Evolutionary conservation across 2,888 invertebrate genomes (phyloP), one percentile per base, ranked within the genome.

Genomic region (Drosophila recens): DNA sequence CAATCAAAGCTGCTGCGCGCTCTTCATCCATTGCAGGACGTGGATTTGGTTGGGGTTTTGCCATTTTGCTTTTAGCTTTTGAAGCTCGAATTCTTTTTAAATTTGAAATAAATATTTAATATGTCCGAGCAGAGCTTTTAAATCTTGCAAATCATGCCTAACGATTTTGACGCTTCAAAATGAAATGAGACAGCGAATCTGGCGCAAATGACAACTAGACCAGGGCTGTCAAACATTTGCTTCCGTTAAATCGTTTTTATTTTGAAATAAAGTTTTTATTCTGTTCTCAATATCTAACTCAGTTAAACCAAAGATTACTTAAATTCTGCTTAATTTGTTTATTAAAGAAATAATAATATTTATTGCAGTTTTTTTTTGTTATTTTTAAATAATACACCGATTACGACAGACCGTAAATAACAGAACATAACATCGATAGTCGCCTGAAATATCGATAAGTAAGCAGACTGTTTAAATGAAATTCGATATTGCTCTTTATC

Each of bases 1-100:
- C 98, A 89, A 96, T 96, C 74, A 98, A 95, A 72, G 95, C 95
- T 92, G 97, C 97, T 91, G 96, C 96, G 81, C 97, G 87, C 20
- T 70, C 84, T 4, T 75, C 69, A 20, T 67, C 51, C 27, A 59
- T 13, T 1, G 46, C 1, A 1, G 54, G 46, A 23, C 15, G 10
- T 30, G 27, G 9, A 9, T 17, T 13, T 23, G 53, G 1, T 49
- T 57, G 38, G 42, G 34, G 15, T 30, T 11, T 34, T 58, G 64
- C 33, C 78, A 79, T 79, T 23, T 40, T 34, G 27, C 36, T 6
- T 30, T 34, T 23, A 45, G 5, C 13, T 45, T 23, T 23, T 23
- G 8, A 6, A 10, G 27, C 33, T 52, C 30, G 45, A 70, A 56
- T 63, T 71, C 70, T 38, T 43, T 53, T 53, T 43, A 42, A 53